Evolutionary conservation across 2,888 invertebrate genomes (phyloP), one percentile per base, ranked within the genome.

Genomic region (Drosophila ochracea): DNA sequence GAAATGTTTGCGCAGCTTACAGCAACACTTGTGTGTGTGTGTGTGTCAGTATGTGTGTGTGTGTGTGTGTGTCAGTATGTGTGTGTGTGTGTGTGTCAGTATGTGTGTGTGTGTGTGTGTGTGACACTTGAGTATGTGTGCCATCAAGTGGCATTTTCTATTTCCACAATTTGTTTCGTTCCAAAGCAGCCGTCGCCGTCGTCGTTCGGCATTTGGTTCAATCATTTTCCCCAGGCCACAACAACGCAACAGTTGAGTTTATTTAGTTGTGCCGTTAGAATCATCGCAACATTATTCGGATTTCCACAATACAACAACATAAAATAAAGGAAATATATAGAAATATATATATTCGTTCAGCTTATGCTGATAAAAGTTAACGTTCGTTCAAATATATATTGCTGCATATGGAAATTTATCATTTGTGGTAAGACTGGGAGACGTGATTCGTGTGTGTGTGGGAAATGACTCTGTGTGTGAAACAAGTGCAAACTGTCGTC

Each of bases 121-220:
- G 57, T 69, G 73, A 69, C 76, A 80, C 69, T 69, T 37, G 55
- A 16, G 55, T 19, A 37, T 57, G 13, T 69, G 71, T 59, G 77
- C 64, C 68, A 67, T 67, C 68, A 68, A 72, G 66, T 65, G 60
- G 61, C 68, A 71, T 81, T 77, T 76, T 80, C 76, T 76, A 79
- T 79, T 80, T 80, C 72, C 79, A 79, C 80, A 80, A 81, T 76
- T 83, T 83, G 47, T 47, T 85, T 86, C 89, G 76, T 78, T 85
- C 70, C 64, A 66, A 67, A 71, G 77, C 76, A 69, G 68, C 84
- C 30, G 21, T 11, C 59, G 35, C 28, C 33, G 62, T 39, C 16
- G 78, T 53, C 57, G 60, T 31, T 59, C 64, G 74, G 28, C 67
- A 68, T 63, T 80, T 73, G 76, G 72, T 62, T 80, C 80, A 84